These are phyloP conservation scores for Trigoniulus corallinus DNA, from an alignment of 1,140 invertebrate genomes.

Conservation along the genomic window DNA sequence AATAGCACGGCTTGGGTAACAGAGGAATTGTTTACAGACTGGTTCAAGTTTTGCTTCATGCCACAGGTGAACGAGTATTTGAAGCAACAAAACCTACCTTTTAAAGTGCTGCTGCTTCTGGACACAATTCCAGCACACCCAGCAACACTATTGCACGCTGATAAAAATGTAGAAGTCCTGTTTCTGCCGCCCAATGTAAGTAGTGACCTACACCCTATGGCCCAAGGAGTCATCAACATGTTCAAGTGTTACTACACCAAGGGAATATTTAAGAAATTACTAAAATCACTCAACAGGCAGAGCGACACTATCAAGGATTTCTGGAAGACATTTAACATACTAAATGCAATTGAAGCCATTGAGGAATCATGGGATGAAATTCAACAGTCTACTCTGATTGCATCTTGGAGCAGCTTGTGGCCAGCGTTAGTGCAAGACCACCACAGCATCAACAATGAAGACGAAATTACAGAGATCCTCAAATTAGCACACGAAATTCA, in stretches of 20 bases:
- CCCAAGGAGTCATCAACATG: slow-evolving; percentile 12
- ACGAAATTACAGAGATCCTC: neutral
- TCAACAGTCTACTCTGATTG: neutral
- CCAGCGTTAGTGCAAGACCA: neutral
- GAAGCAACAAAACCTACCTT: slow-evolving; percentile 10
- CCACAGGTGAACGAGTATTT: slow-evolving; percentile 11
- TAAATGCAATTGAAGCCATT: neutral
- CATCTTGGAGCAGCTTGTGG: neutral
- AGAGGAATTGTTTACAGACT: slow-evolving; percentile 9
- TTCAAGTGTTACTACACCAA: slow-evolving; percentile 14
- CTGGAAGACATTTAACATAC: neutral
- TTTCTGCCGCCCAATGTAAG: slow-evolving; percentile 11
- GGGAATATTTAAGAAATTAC: neutral
- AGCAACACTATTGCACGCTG: neutral
- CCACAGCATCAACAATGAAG: neutral
- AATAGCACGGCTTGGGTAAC: slow-evolving; percentile 11
- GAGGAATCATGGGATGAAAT: neutral
- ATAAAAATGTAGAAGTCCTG: slow-evolving; percentile 9
- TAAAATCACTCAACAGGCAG: neutral
- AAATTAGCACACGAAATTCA: neutral
- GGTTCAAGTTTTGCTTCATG: slow-evolving; percentile 9
- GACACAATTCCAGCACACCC: slow-evolving; percentile 13
- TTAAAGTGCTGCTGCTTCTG: slow-evolving; percentile 14
- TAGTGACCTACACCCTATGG: slow-evolving; percentile 13
- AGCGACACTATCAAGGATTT: neutral